phyloP scores from a whole-genome alignment of 2,113 vertebrate genomes.

The Anoura caudifer region DNA sequence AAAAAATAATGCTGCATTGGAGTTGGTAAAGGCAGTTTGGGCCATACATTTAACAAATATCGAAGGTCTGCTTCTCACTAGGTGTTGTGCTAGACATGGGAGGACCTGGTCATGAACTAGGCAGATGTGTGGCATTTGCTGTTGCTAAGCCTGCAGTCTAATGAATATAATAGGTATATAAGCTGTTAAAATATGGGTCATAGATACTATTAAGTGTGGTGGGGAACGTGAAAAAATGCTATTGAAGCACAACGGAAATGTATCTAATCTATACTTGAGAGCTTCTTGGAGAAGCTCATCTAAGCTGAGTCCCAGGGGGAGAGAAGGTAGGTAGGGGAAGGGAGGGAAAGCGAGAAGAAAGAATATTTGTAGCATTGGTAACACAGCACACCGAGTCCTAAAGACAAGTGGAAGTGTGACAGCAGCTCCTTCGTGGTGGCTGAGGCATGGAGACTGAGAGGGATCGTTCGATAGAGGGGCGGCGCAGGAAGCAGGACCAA shows the following conservation, averaged over 20 bases:
- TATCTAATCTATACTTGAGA: not conserved
- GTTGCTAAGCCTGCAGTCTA: not conserved
- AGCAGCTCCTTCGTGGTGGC: not conserved
- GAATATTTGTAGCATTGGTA: not conserved
- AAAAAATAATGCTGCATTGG: not conserved
- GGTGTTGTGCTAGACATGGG: not conserved
- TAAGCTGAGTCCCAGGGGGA: not conserved
- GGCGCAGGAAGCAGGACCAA: not conserved
- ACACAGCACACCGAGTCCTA: not conserved
- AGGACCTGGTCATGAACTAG: not conserved
- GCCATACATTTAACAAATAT: not conserved
- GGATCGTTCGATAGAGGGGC: not conserved
- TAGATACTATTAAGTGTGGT: not conserved
- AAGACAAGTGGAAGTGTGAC: not conserved
- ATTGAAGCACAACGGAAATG: not conserved
- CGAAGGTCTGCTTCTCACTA: not conserved
- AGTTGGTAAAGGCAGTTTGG: not conserved
- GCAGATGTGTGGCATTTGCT: not conserved
- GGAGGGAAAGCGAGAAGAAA: not conserved
- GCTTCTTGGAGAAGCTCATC: not conserved
- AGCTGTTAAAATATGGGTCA: not conserved
- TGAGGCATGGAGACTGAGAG: not conserved
- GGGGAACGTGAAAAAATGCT: not conserved
- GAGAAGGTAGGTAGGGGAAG: not conserved
- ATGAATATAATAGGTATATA: not conserved